Evolutionary conservation across 2,888 invertebrate genomes (phyloP).

Genomic region (Ectemnius cavifrons): DNA sequence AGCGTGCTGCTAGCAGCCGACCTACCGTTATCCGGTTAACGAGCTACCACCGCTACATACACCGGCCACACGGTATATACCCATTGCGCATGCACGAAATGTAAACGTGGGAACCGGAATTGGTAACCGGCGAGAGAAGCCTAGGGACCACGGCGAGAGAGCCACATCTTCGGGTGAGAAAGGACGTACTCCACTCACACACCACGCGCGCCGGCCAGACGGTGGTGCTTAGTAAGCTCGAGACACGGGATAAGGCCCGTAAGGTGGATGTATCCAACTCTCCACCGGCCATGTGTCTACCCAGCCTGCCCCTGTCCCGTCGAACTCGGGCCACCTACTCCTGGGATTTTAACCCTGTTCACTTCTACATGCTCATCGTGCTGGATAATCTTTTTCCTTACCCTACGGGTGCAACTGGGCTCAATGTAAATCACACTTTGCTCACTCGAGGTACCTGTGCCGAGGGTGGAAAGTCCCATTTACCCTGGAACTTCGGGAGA

Average conservation of each 20-base stretch:
- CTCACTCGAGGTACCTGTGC: too few species aligned
- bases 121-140: conserved; percentile 50
- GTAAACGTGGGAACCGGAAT: conserved; percentile 79
- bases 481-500: too few species aligned
- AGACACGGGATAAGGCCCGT: conserved; percentile 2
- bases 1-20: conserved; percentile 65
- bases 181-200: conserved; percentile 45
- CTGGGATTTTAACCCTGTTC: conserved; percentile 1
- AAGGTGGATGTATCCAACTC: not conserved
- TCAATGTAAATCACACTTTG: too few species aligned
- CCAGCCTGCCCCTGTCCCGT: not conserved
- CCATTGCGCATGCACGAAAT: conserved; percentile 78
- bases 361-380: not conserved
- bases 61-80: conserved; percentile 66
- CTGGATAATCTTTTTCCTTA: too few species aligned
- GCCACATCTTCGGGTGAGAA: conserved; percentile 56
- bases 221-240: conserved; percentile 31
- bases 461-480: too few species aligned
- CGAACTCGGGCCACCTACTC: not conserved
- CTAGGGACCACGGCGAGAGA: conserved; percentile 51
- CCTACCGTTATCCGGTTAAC: conserved; percentile 78
- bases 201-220: conserved; percentile 4
- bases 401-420: too few species aligned
- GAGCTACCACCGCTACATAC: conserved; percentile 76
- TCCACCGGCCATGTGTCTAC: not conserved